Evolutionary conservation across 2,888 invertebrate species (phyloP).

Genomic region (Perithous albicinctus): DNA sequence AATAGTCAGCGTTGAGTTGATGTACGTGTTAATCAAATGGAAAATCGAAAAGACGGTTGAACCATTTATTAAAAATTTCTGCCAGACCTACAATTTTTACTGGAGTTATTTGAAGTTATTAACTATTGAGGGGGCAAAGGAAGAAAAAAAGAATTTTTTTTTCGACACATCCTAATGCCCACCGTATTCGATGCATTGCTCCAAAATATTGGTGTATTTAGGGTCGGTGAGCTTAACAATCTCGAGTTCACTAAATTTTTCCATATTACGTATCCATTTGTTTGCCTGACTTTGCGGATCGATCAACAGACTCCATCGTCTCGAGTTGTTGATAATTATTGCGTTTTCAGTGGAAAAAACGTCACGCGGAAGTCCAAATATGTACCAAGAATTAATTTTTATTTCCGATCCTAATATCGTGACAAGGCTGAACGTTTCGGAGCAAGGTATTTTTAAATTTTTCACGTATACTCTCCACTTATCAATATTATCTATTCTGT

Average conservation of each 20-base stretch:
- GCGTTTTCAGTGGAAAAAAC: slow-evolving; percentile 94
- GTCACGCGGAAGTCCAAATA: slow-evolving; percentile 92
- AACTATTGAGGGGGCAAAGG: too few species aligned
- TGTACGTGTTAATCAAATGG: too few species aligned
- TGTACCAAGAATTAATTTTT: slow-evolving; percentile 94
- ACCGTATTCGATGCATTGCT: slow-evolving; percentile 91
- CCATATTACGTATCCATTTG: slow-evolving; percentile 94
- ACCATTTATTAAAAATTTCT: too few species aligned
- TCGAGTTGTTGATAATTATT: slow-evolving; percentile 92
- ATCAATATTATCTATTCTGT: slow-evolving; percentile 87
- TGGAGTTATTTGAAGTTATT: too few species aligned
- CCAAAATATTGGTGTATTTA: slow-evolving; percentile 91
- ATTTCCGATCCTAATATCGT: slow-evolving; percentile 93
- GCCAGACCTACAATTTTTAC: too few species aligned
- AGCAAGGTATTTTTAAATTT: slow-evolving; percentile 91
- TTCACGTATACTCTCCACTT: slow-evolving; percentile 92
- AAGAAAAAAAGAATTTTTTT: not conserved
- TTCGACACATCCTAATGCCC: slow-evolving; percentile 24
- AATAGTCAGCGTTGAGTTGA: too few species aligned
- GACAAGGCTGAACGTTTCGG: slow-evolving; percentile 90
- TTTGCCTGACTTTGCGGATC: slow-evolving; percentile 95
- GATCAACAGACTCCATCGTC: slow-evolving; percentile 92
- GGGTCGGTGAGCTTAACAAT: slow-evolving; percentile 91
- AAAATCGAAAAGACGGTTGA: too few species aligned
- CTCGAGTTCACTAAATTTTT: slow-evolving; percentile 89